Conservation (phyloP, 2,797 vertebrate species). For the Gymnopithys bicolor region DNA sequence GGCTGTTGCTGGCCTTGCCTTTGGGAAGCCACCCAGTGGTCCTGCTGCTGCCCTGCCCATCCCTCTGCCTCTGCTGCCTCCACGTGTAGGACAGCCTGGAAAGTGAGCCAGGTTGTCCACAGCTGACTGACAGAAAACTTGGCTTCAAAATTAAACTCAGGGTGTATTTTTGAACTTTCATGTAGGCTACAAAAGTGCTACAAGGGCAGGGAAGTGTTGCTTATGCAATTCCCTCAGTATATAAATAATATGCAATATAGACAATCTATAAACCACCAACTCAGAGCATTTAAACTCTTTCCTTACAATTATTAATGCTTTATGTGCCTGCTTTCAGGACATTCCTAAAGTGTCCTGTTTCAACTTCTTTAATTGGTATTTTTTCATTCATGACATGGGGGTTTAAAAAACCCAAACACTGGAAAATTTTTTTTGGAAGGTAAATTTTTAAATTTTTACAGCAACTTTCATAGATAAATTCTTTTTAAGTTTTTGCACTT, state of each 20-base stretch:
- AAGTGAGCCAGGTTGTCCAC: not conserved
- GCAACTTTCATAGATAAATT: not conserved
- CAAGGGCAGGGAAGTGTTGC: not conserved
- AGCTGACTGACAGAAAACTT: not conserved
- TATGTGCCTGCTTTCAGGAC: not conserved
- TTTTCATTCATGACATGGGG: not conserved
- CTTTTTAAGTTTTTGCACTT: conserved; percentile 19
- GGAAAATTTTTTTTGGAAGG: not conserved
- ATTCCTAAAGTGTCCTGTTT: not conserved
- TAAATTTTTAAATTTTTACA: not conserved
- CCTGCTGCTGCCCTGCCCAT: not conserved
- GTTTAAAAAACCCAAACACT: not conserved
- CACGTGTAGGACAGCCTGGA: not conserved
- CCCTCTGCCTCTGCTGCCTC: not conserved
- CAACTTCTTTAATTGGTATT: not conserved
- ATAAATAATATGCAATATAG: not conserved
- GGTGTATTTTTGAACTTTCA: not conserved
- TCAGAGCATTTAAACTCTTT: not conserved
- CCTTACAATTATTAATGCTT: not conserved
- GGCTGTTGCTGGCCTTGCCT: not conserved
- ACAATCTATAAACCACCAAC: not conserved
- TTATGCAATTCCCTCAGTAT: not conserved
- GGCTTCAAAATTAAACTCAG: not conserved
- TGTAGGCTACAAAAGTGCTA: not conserved
- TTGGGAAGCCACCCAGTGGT: not conserved